These are phyloP conservation scores for Agrilus biguttatus DNA, from an alignment of 2,888 invertebrate genomes.

Conservation along the genomic window DNA sequence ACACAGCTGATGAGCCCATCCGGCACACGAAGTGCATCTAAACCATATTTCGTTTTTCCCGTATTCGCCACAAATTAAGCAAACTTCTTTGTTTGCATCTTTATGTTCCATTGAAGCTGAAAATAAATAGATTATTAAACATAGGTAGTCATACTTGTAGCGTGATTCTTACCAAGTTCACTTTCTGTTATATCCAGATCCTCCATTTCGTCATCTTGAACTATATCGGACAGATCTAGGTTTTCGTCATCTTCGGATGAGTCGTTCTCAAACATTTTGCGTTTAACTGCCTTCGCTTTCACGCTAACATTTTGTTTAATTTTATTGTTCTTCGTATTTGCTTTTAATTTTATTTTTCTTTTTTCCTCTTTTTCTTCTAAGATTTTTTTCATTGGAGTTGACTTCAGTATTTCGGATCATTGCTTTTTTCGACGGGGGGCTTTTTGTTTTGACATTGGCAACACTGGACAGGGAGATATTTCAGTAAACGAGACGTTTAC, in stretches of 20 bases:
- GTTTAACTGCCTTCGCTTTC: not conserved
- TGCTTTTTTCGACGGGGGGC: not conserved
- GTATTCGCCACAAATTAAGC: slow-evolving; percentile 1
- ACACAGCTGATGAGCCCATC: not conserved
- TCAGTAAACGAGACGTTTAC: too few relatives aligned
- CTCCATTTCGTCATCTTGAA: slow-evolving; percentile 1
- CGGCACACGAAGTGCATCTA: slow-evolving; percentile 1
- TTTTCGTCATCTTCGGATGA: not conserved
- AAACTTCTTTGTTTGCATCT: not conserved
- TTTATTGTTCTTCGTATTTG: not conserved
- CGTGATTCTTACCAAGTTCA: not conserved
- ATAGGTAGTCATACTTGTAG: too few relatives aligned
- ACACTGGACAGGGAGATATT: not conserved
- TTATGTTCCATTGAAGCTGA: too few relatives aligned
- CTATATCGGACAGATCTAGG: not conserved
- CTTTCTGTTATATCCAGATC: not conserved
- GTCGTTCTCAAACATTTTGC: not conserved
- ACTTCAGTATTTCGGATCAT: not conserved
- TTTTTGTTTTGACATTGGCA: not conserved
- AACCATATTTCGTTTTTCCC: slow-evolving; percentile 1
- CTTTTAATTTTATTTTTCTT: not conserved
- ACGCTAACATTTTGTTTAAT: not conserved
- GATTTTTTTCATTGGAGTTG: not conserved
- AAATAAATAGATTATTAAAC: too few relatives aligned
- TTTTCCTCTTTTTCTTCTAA: slow-evolving; percentile 1